Evolutionary conservation across 2,888 invertebrate species (phyloP), one percentile per base, ranked within the genome.

Genomic region (Meliscaeva auricollis): DNA sequence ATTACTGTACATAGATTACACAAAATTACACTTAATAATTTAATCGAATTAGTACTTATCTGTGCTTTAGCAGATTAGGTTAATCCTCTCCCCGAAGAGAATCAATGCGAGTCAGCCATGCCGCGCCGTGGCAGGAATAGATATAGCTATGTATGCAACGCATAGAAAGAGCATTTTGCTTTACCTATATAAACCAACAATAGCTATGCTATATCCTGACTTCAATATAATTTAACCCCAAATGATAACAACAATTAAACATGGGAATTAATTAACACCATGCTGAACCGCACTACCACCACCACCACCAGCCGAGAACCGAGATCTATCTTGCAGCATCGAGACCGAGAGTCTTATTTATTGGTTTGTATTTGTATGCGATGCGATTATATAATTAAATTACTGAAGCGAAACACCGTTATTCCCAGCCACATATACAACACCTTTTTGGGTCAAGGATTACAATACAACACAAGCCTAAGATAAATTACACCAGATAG

Each of bases 391-490:
- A 60, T 78, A 74, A 83, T 83, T 83, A 69, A 83, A 83, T 75
- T 81, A 64, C 75, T 62, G 69, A 48, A 48, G 50, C 66, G 13
- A 66, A 32, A 50, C 26, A 66, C 32, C 15, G n/a, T n/a, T n/a
- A 38, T 54, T 9, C 26, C 46, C 17, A 38, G 52, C 32, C 22
- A 60, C 44, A 68, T 38, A 22, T 26, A 44, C 41, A 76, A 78
- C 79, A 84, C 79, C 79, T 84, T 75, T 75, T 32, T 38, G 38
- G 83, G 83, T 79, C 79, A 84, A 84, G 79, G 83, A 84, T 75
- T 75, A 79, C 44, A 20, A 54, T 20, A 38, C 54, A 60, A 41
- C 58, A n/a, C 60, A 46, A 4, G 46, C 46, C 46, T n/a, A 69
- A 79, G 83, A 84, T 84, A 75, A 79, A 84, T 75, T 84, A 75